A percentile compares a stretch with the other conserved stretches of the same genome.
Evolutionary conservation across 2,888 invertebrate genomes (phyloP).

Genomic region (Tipula confusa): DNA sequence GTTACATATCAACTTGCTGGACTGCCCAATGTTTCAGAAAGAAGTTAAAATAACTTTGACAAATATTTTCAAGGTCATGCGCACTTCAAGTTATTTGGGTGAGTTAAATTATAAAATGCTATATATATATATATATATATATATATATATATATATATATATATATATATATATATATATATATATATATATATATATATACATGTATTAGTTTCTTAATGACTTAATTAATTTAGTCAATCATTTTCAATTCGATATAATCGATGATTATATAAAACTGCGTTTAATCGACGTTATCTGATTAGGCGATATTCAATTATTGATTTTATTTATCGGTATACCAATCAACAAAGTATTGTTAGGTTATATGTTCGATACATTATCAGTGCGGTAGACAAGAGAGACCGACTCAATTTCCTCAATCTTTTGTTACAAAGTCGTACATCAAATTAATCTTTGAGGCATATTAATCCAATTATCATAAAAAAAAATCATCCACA

Average conservation of each 20-base stretch:
- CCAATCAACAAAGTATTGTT: neutral
- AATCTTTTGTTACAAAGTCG: neutral
- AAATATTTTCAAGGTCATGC: too few species aligned
- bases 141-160: too few species aligned
- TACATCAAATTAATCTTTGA: neutral
- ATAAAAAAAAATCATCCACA: neutral
- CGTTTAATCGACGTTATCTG: neutral
- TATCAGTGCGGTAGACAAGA: neutral
- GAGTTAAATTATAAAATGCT: too few species aligned
- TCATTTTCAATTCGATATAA: neutral
- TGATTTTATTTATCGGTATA: neutral
- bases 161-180: too few species aligned
- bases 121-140: too few species aligned
- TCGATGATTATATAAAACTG: neutral
- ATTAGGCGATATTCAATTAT: neutral
- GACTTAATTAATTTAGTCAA: neutral
- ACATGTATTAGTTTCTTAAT: too few species aligned
- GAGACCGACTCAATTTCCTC: neutral
- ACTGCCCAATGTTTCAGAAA: too few species aligned
- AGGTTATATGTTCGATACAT: neutral
- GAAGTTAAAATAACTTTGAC: too few species aligned
- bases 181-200: too few species aligned
- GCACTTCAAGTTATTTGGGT: too few species aligned
- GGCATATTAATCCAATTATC: neutral
- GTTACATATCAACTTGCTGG: too few species aligned